These are phyloP conservation scores for Cephus pulcher DNA, from an alignment of 2,888 invertebrate genomes.

Conservation along the genomic window DNA sequence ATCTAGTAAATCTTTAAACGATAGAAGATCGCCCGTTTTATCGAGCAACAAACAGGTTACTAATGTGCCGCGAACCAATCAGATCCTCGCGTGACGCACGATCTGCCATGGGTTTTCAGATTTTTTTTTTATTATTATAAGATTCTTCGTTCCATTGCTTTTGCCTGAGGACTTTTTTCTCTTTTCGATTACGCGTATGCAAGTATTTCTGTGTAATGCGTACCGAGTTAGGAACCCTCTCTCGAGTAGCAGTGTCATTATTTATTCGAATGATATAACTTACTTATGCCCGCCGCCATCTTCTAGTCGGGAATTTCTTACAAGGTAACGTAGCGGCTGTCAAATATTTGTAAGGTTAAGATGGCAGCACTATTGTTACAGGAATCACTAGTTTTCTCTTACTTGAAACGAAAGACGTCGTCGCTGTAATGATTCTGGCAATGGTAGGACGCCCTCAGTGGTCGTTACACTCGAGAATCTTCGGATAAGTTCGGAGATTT, in stretches of 20 bases:
- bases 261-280: conserved; percentile 6
- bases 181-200: not conserved
- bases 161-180: not conserved
- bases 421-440: not conserved
- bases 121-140: conserved; percentile 4
- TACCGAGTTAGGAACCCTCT: not conserved
- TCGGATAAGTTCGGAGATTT: too few species aligned
- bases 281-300: not conserved
- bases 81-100: conserved; percentile 43
- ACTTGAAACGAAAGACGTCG: not conserved
- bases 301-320: not conserved
- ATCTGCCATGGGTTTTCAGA: conserved; percentile 31
- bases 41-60: conserved; percentile 57
- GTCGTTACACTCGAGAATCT: not conserved
- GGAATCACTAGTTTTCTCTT: not conserved
- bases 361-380: not conserved
- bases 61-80: conserved; percentile 52
- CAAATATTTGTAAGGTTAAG: not conserved
- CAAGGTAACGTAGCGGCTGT: not conserved
- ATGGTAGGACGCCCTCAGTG: not conserved
- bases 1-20: conserved; percentile 55
- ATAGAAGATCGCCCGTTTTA: conserved; percentile 45
- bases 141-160: not conserved
- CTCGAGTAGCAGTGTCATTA: not conserved
- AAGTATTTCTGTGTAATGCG: not conserved